Evolutionary conservation across 2,888 invertebrate genomes (phyloP).

Genomic region (Leucoma salicis): DNA sequence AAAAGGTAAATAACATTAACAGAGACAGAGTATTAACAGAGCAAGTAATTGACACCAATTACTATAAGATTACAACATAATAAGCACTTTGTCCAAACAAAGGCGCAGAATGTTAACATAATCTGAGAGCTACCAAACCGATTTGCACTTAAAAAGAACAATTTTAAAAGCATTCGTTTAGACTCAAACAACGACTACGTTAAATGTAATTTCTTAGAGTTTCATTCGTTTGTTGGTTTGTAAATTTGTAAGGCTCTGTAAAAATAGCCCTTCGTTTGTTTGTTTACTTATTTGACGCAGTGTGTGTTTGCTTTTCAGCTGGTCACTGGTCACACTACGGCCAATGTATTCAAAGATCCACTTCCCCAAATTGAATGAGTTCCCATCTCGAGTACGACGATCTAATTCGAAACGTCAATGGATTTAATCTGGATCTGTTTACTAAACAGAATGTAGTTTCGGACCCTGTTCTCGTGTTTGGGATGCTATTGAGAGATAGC

Average conservation of each 20-base stretch:
- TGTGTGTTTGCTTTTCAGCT: slow-evolving; percentile 53
- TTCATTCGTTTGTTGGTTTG: slow-evolving; percentile 37
- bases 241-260: slow-evolving; percentile 49
- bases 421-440: slow-evolving; percentile 68
- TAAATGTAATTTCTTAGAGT: slow-evolving; percentile 43
- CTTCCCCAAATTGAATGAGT: slow-evolving; percentile 65
- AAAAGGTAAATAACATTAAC: too few species aligned
- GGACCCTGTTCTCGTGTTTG: slow-evolving; percentile 8
- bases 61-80: slow-evolving; percentile 1
- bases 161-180: slow-evolving; percentile 26
- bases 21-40: not conserved
- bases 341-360: slow-evolving; percentile 49
- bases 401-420: slow-evolving; percentile 69
- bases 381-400: slow-evolving; percentile 47
- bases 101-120: slow-evolving; percentile 10
- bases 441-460: slow-evolving; percentile 29
- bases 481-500: slow-evolving; percentile 10
- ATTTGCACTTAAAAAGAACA: slow-evolving; percentile 24
- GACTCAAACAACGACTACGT: slow-evolving; percentile 36
- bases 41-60: not conserved
- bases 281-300: slow-evolving; percentile 41
- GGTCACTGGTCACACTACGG: slow-evolving; percentile 32
- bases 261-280: slow-evolving; percentile 46
- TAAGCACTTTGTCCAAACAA: not conserved
- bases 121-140: slow-evolving; percentile 16